Evolutionary conservation across 1,140 invertebrate genomes (phyloP).

Genomic region (Sipha flava): DNA sequence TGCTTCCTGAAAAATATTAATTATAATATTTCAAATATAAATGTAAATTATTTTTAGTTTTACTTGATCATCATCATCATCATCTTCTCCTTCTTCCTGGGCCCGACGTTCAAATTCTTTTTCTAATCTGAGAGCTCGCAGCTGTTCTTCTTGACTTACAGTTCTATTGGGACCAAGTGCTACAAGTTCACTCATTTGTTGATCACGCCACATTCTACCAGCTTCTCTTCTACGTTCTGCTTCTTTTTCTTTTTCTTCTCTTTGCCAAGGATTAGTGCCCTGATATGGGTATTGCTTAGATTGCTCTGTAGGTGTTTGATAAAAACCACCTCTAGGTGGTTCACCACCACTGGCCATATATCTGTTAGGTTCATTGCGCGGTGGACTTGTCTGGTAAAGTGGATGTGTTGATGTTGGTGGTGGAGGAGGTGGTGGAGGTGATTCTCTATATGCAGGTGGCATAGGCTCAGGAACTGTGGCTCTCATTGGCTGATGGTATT

Average conservation of each 20-base stretch:
- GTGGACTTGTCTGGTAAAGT: conserved; percentile 46
- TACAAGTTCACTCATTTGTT: conserved; percentile 71
- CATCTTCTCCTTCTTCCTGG: conserved; percentile 68
- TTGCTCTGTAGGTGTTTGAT: conserved; percentile 48
- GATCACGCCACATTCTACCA: conserved; percentile 64
- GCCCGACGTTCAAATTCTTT: conserved; percentile 80
- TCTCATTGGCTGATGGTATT: background rate
- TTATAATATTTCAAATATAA: background rate
- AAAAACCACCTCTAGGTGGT: conserved; percentile 64
- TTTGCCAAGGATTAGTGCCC: conserved; percentile 73
- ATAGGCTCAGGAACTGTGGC: conserved; percentile 38
- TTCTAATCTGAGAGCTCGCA: conserved; percentile 72
- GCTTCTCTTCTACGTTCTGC: conserved; percentile 60
- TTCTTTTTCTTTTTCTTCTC: conserved; percentile 78
- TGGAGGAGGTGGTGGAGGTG: conserved; percentile 58
- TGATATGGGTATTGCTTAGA: conserved; percentile 47
- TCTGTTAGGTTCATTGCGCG: conserved; percentile 34
- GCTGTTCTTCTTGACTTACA: conserved; percentile 74
- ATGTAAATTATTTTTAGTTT: background rate
- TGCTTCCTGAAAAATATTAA: conserved; percentile 40
- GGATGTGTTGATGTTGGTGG: conserved; percentile 65
- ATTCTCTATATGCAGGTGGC: conserved; percentile 45
- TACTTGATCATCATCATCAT: conserved; percentile 52
- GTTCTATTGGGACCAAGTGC: conserved; percentile 55
- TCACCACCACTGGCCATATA: conserved; percentile 63